Conservation (phyloP, 1,140 invertebrate species). For the Danaus plexippus region DNA sequence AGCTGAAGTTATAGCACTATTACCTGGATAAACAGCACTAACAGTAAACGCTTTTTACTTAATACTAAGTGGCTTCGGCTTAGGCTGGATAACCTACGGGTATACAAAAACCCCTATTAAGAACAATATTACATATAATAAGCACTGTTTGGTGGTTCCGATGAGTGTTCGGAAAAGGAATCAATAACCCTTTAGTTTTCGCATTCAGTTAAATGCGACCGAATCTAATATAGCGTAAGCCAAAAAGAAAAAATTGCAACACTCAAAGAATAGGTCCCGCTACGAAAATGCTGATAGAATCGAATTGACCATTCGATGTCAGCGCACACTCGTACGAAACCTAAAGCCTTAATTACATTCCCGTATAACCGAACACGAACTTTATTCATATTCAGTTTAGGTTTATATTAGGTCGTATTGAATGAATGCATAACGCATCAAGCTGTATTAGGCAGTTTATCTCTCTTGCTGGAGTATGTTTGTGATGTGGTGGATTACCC, state of each 20-base stretch:
- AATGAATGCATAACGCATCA: constrained; percentile 29
- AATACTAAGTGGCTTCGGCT: no score
- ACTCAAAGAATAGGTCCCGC: constrained; percentile 23
- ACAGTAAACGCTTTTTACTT: no score
- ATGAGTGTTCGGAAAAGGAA: no score
- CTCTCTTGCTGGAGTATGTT: constrained; percentile 32
- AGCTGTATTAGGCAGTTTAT: constrained; percentile 38
- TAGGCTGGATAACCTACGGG: no score
- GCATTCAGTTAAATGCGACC: constrained; percentile 1
- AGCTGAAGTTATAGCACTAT: no score
- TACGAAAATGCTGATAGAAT: constrained; percentile 45
- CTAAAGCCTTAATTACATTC: constrained; percentile 18
- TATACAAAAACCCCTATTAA: no score
- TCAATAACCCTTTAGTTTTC: no score
- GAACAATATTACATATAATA: no score
- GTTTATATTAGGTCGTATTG: constrained; percentile 13
- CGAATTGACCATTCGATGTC: constrained; percentile 41
- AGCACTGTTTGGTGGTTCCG: no score
- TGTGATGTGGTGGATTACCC: constrained; percentile 36
- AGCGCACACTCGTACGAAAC: constrained; percentile 29
- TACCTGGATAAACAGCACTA: no score
- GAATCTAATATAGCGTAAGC: not conserved
- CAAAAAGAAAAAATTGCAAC: constrained; percentile 12
- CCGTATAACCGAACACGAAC: constrained; percentile 3
- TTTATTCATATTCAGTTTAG: constrained; percentile 3